A percentile compares a stretch with the other conserved stretches of the same genome.
Conservation (phyloP, 2,797 vertebrate genomes). For the Sandelia bainsii region DNA sequence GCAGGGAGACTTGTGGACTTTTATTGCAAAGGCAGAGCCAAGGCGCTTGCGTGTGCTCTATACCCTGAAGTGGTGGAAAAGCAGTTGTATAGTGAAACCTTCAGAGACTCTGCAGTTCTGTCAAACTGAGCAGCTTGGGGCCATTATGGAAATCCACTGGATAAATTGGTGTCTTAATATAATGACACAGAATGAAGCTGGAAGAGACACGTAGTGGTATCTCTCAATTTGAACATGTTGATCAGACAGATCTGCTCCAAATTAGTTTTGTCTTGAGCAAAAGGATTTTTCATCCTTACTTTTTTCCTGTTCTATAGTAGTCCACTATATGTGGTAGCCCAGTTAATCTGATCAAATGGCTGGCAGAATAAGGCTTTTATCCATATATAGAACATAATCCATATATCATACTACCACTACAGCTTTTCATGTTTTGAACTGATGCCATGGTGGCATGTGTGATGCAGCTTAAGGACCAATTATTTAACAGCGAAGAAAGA, state of each 20-base stretch:
- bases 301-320: neutral
- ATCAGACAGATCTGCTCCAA: neutral
- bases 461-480: no score
- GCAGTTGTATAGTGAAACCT: constrained; percentile 27
- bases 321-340: neutral
- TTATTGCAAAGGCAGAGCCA: constrained; percentile 57
- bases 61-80: constrained; percentile 44
- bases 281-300: neutral
- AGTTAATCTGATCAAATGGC: neutral
- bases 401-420: no score
- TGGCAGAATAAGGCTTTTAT: no score
- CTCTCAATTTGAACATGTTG: neutral
- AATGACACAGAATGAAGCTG: neutral
- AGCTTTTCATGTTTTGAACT: no score
- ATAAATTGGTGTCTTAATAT: constrained; percentile 16
- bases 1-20: constrained; percentile 65
- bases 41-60: constrained; percentile 52
- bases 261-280: neutral
- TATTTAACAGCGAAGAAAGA: no score
- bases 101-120: constrained; percentile 15
- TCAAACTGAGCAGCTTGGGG: constrained; percentile 20
- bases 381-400: no score
- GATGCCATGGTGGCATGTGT: no score
- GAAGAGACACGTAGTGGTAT: neutral
- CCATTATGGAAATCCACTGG: constrained; percentile 4